A percentile compares a stretch with the other conserved stretches of the same genome.
Evolutionary conservation across 2,797 vertebrate genomes (phyloP).

Genomic region (Lindbergichthys nudifrons): DNA sequence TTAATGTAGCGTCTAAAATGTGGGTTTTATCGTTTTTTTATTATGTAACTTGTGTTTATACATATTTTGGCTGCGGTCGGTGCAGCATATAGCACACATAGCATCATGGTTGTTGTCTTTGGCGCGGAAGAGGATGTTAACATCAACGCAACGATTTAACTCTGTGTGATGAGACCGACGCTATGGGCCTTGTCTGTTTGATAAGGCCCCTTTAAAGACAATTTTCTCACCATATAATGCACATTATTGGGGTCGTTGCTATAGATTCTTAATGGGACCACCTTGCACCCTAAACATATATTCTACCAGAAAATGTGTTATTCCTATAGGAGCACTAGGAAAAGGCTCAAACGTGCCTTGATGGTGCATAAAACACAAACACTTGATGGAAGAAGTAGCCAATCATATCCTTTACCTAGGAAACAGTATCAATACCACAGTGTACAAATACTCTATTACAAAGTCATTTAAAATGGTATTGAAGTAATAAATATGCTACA

Average conservation of each 20-base stretch:
- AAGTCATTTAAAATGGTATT: background rate
- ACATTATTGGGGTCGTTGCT: constrained; percentile 15
- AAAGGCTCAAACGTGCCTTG: background rate
- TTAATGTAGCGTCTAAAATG: background rate
- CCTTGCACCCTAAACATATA: background rate
- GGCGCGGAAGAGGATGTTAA: constrained; percentile 42
- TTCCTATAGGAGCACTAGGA: background rate
- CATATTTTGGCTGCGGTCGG: constrained; percentile 50
- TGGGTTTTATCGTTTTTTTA: background rate
- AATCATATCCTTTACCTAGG: background rate
- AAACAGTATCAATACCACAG: background rate
- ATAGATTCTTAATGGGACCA: constrained; percentile 54
- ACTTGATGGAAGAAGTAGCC: background rate
- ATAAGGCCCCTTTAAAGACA: constrained; percentile 29
- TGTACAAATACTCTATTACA: background rate
- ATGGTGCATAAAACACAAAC: background rate
- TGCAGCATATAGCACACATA: constrained; percentile 37
- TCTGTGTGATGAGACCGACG: constrained; percentile 1
- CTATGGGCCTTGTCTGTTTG: constrained; percentile 20
- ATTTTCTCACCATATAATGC: constrained; percentile 12
- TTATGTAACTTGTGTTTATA: constrained; percentile 18
- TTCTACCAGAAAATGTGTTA: background rate
- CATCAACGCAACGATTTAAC: constrained; percentile 22
- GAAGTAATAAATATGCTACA: background rate
- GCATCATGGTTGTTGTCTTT: constrained; percentile 54